Evolutionary conservation across 2,888 invertebrate species (phyloP).

Genomic region (Dermolepida albohirtum): DNA sequence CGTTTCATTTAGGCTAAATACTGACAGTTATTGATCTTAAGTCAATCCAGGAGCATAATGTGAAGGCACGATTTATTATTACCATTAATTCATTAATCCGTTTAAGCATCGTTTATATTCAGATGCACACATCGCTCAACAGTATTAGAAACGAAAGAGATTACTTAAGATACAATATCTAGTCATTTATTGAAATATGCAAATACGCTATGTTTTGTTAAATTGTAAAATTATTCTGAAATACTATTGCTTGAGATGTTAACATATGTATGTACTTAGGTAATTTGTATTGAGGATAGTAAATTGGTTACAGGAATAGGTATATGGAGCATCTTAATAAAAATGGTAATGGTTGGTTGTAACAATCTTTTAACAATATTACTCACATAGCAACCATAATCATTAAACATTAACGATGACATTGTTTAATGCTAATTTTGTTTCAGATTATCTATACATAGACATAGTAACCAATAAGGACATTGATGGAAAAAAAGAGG

Average conservation of each 20-base stretch:
- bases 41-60: too few relatives aligned
- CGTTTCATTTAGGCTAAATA: too few relatives aligned
- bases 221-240: too few relatives aligned
- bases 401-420: not conserved
- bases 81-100: too few relatives aligned
- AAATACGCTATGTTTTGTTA: too few relatives aligned
- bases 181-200: too few relatives aligned
- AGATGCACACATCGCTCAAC: too few relatives aligned
- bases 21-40: too few relatives aligned
- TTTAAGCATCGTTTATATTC: too few relatives aligned
- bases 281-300: not conserved
- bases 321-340: conserved; percentile 19
- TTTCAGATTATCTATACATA: conserved; percentile 38
- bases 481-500: conserved; percentile 20
- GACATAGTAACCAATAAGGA: conserved; percentile 26
- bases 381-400: conserved; percentile 18
- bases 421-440: conserved; percentile 26
- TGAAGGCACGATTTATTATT: too few relatives aligned
- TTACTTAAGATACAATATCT: too few relatives aligned
- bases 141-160: too few relatives aligned
- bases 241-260: not conserved
- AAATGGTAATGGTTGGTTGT: conserved; percentile 20
- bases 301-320: conserved; percentile 16
- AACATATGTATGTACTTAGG: conserved; percentile 8
- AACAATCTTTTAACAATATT: conserved; percentile 7